phyloP scores from a whole-genome alignment of 2,113 vertebrate genomes.

The Brachyhypopomus occidentalis region DNA sequence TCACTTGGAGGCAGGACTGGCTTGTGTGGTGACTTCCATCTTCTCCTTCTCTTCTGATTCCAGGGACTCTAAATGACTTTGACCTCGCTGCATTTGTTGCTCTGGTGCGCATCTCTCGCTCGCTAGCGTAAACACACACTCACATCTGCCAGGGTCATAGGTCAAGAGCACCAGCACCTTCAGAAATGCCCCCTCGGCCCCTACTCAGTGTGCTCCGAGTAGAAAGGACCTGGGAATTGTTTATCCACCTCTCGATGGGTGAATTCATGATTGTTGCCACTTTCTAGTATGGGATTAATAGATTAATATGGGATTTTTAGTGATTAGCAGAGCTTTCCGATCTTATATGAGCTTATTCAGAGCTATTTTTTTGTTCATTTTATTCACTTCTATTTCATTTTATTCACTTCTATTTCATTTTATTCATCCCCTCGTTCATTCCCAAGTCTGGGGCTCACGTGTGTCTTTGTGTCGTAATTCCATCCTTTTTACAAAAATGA shows the following conservation, averaged over 20 bases:
- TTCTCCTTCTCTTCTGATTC: not conserved
- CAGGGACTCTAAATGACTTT: constrained; percentile 44
- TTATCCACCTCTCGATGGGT: constrained; percentile 3
- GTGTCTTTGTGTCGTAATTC: too few species aligned
- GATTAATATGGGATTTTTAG: not conserved
- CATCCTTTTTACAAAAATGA: too few species aligned
- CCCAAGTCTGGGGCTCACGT: too few species aligned
- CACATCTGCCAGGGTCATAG: constrained; percentile 41
- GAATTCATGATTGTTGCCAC: not conserved
- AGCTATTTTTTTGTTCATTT: too few species aligned
- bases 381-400: not conserved
- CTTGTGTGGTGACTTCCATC: constrained; percentile 14
- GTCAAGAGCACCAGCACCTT: constrained; percentile 53
- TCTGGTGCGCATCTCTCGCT: constrained; percentile 21
- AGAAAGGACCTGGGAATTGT: not conserved
- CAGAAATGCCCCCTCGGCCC: constrained; percentile 13
- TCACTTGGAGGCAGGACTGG: not conserved
- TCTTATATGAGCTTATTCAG: too few species aligned
- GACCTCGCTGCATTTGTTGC: constrained; percentile 41
- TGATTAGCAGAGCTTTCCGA: not conserved
- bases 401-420: not conserved
- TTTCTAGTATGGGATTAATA: not conserved
- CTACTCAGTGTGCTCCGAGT: constrained; percentile 14
- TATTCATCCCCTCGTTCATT: too few species aligned
- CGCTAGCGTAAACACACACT: constrained; percentile 48